Conservation (phyloP, 2,888 invertebrate species). For the Listrodromus nycthemerus region DNA sequence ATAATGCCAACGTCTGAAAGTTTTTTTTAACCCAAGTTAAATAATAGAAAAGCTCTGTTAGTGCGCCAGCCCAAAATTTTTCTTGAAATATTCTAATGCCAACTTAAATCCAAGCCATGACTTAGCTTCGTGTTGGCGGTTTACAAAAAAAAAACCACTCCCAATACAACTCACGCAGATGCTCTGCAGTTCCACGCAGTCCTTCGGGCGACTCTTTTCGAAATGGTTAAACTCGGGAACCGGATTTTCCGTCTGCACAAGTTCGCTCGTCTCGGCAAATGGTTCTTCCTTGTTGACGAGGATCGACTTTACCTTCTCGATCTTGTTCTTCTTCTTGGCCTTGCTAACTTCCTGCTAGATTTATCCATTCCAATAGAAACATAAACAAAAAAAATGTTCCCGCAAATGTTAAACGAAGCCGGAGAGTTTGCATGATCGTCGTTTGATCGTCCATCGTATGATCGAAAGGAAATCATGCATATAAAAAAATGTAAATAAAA, state of each 20-base stretch:
- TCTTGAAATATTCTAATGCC: not conserved
- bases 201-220: constrained; percentile 92
- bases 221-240: constrained; percentile 88
- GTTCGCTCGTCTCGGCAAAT: constrained; percentile 82
- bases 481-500: not conserved
- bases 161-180: constrained; percentile 85
- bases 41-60: not conserved
- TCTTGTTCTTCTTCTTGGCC: constrained; percentile 89
- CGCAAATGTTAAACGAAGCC: constrained; percentile 72
- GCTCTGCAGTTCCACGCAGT: constrained; percentile 88
- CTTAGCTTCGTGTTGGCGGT: not conserved
- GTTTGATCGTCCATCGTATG: not conserved
- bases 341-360: constrained; percentile 83
- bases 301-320: constrained; percentile 91
- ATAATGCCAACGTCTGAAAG: not conserved
- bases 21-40: not conserved
- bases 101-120: not conserved
- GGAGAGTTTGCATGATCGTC: not conserved
- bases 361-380: constrained; percentile 65
- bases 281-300: constrained; percentile 91
- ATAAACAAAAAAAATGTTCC: constrained; percentile 49
- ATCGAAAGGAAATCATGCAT: not conserved
- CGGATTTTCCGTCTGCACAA: constrained; percentile 83
- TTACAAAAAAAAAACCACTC: constrained; percentile 7
- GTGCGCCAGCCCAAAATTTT: not conserved